Evolutionary conservation across 2,888 invertebrate species (phyloP), one percentile per base, ranked within the genome.

Genomic region (Agrenia bidenticulata): DNA sequence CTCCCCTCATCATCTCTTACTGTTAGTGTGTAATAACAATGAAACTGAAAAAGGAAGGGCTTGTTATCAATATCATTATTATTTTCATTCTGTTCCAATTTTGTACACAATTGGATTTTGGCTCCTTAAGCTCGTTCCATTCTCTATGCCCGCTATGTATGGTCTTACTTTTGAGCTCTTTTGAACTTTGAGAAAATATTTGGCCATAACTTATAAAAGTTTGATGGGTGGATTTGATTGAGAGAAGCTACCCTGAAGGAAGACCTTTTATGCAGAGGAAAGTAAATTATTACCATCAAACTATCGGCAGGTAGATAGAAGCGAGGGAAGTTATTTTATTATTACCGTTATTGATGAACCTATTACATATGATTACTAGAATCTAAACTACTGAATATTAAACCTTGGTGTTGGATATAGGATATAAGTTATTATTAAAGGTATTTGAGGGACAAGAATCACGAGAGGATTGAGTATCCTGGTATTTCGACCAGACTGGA

Each of bases 151-250:
- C 19, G 27, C 62, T 56, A 56, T 45, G 45, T 56, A 55, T 56
- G 56, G 56, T 42, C 53, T 56, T 62, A 55, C 24, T 62, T 62
- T 62, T 45, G 5, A 45, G 9, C 19, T 19, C 19, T 5, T 15
- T 45, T 45, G n/a, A 45, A 15, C 45, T 45, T 45, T 55, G 45
- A 62, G 62, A 62, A 45, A 62, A 62, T 62, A 62, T 62, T 62
- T 62, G 56, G 42, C 49, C 62, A 62, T 62, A 62, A 62, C 49
- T 62, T 62, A 56, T 42, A 19, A 27, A 62, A 55, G 45, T 62
- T 53, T 62, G 62, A 62, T 61, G 51, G 61, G 37, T 54, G 53
- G 61, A 54, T 61, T 53, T 53, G 53, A 60, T 60, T 60, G 51
- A 60, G 50, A 59, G 49, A 45, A 49, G 45, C 26, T 49, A 24